phyloP scores from a whole-genome alignment of 37 sponge, comb jelly and placozoan genomes.

The Chondrilla cf. caribensis region DNA sequence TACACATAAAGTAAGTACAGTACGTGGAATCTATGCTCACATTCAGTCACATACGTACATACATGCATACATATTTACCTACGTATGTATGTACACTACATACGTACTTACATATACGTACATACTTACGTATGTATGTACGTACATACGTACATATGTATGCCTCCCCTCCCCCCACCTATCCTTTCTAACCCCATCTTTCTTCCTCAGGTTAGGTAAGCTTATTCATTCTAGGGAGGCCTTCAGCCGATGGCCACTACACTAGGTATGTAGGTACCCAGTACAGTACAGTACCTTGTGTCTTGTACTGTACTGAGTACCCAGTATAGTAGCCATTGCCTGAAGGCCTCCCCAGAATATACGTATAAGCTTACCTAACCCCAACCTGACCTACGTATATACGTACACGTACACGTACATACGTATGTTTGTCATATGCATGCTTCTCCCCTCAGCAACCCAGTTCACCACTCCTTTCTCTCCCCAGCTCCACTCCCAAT shows the following conservation, averaged over 20 bases:
- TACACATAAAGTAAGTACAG: no score
- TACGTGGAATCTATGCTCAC: neutral
- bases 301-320: no score
- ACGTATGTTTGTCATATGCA: neutral
- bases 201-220: no score
- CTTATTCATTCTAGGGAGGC: no score
- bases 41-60: neutral
- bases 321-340: no score
- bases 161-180: no score
- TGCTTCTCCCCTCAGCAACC: neutral
- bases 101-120: neutral
- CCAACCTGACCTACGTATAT: neutral
- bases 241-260: no score
- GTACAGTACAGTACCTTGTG: no score
- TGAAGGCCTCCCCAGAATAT: no score
- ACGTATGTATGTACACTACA: neutral
- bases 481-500: slow-evolving; percentile 62
- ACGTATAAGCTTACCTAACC: no score
- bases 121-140: neutral
- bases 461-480: neutral
- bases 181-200: no score
- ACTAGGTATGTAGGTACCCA: neutral
- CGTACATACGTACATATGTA: neutral
- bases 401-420: neutral
- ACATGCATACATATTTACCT: neutral